Evolutionary conservation across 2,113 vertebrate genomes (phyloP).

Genomic region (Spizaetus ornatus): DNA sequence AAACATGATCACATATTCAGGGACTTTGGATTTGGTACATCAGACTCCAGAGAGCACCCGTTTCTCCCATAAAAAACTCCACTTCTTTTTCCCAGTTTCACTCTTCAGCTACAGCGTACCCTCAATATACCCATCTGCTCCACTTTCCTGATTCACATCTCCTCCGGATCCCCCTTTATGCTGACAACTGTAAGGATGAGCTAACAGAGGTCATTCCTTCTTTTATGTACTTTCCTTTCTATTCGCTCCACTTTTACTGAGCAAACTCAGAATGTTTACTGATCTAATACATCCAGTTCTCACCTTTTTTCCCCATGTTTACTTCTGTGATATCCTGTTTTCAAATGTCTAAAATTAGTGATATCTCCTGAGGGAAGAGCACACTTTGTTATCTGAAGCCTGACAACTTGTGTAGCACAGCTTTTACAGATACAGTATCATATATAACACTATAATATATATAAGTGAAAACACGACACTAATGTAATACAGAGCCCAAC

Average conservation of each 20-base stretch:
- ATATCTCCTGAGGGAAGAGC: not conserved
- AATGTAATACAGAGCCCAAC: not conserved
- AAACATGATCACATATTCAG: not conserved
- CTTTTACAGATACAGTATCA: not conserved
- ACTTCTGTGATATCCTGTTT: not conserved
- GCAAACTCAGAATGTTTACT: slow-evolving; percentile 36
- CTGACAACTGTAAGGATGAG: not conserved
- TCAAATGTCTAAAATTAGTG: not conserved
- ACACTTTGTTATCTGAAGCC: not conserved
- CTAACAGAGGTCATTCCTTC: slow-evolving; percentile 4
- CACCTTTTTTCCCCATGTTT: not conserved
- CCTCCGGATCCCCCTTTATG: not conserved
- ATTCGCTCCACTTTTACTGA: not conserved
- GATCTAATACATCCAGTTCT: slow-evolving; percentile 14
- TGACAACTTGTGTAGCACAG: not conserved
- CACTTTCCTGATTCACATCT: not conserved
- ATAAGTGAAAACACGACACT: not conserved
- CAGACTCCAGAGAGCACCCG: not conserved
- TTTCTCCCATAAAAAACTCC: not conserved
- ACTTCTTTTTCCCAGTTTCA: not conserved
- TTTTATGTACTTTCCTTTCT: not conserved
- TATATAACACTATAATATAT: not conserved
- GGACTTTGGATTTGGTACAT: not conserved
- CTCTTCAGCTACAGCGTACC: not conserved
- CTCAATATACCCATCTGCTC: not conserved